Conservation (phyloP, 2,888 invertebrate species). For the Alloplasta piceator region DNA sequence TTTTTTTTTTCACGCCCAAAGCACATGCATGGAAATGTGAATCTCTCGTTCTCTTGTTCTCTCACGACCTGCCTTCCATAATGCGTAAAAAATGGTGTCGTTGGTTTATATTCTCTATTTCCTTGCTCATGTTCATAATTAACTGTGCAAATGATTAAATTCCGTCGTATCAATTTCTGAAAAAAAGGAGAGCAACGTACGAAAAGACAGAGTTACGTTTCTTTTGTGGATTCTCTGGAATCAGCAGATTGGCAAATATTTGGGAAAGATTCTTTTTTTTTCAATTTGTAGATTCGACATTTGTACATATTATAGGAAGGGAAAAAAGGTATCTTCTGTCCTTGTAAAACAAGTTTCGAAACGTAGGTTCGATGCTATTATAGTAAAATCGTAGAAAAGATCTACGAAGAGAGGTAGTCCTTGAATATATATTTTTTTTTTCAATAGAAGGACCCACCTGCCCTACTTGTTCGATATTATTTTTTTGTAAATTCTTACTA, state of each 20-base stretch:
- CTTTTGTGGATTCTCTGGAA: background rate
- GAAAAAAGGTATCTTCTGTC: slow-evolving; percentile 34
- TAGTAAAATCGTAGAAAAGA: slow-evolving; percentile 18
- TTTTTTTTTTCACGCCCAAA: slow-evolving; percentile 40
- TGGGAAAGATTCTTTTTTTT: slow-evolving; percentile 10
- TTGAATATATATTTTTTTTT: too few relatives aligned
- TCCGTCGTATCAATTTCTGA: slow-evolving; percentile 43
- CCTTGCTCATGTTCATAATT: slow-evolving; percentile 18
- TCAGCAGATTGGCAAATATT: background rate
- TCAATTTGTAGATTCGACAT: background rate
- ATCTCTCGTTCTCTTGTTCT: slow-evolving; percentile 24
- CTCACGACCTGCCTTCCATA: slow-evolving; percentile 59
- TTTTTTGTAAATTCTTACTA: slow-evolving; percentile 14
- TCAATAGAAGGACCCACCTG: slow-evolving; percentile 24
- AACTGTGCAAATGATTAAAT: slow-evolving; percentile 40
- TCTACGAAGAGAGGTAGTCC: slow-evolving; percentile 22
- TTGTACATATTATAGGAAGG: slow-evolving; percentile 34
- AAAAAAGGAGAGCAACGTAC: background rate
- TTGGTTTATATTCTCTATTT: slow-evolving; percentile 15
- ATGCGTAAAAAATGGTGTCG: slow-evolving; percentile 39
- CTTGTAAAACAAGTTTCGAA: slow-evolving; percentile 56
- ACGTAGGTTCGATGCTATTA: background rate
- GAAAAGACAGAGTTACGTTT: background rate
- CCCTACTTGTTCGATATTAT: slow-evolving; percentile 46
- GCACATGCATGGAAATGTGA: slow-evolving; percentile 46